A percentile compares a stretch with the other conserved stretches of the same genome.
These are phyloP conservation scores for Pachycephala philippinensis DNA, from an alignment of 2,113 vertebrate genomes.

Conservation along the genomic window DNA sequence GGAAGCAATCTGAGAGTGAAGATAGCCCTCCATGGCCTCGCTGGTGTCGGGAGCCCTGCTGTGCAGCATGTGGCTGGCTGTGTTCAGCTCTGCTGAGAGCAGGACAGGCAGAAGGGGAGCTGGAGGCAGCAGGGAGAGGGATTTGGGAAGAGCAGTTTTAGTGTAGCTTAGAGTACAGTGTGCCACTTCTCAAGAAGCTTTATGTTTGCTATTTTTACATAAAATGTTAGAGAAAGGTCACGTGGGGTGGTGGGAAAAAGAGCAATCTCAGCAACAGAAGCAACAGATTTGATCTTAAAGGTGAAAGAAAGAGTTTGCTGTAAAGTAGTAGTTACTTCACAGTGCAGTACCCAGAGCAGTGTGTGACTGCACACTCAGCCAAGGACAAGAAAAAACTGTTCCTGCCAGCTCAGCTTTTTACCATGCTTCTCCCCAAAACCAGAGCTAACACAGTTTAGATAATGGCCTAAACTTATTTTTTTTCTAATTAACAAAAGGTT, in stretches of 20 bases:
- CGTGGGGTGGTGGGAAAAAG: neutral
- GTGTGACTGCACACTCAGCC: neutral
- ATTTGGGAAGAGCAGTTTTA: neutral
- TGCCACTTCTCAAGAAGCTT: neutral
- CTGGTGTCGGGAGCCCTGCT: neutral
- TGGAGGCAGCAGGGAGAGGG: neutral
- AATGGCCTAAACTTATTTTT: neutral
- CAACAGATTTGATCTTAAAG: neutral
- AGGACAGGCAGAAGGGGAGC: neutral
- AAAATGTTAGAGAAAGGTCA: neutral
- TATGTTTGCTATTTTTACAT: neutral
- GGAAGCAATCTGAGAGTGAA: neutral
- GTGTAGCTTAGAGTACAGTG: neutral
- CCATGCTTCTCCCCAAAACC: neutral
- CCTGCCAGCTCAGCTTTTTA: neutral
- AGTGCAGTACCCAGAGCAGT: neutral
- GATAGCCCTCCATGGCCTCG: accelerated
- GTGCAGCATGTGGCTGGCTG: neutral
- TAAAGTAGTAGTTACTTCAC: neutral
- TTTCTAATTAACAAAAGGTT: neutral
- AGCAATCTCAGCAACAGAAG: neutral
- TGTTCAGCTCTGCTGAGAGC: neutral
- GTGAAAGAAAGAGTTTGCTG: neutral
- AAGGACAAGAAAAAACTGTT: neutral
- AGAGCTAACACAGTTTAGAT: neutral